phyloP scores from a whole-genome alignment of 2,888 invertebrate species.

The Deilephila elpenor region DNA sequence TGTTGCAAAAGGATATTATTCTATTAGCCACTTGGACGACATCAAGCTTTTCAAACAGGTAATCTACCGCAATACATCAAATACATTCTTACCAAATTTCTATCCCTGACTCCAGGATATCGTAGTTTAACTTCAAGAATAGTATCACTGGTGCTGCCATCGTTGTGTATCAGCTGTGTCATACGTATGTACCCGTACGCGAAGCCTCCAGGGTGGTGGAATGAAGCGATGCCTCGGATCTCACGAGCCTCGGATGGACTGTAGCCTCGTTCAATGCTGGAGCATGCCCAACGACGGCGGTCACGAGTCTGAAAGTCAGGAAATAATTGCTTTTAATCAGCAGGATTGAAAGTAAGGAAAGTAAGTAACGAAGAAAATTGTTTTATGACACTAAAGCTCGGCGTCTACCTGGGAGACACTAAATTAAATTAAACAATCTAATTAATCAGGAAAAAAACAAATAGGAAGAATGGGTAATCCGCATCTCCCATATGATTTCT shows the following conservation, averaged over 20 bases:
- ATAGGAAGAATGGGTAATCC: too few species aligned
- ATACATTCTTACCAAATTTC: constrained; percentile 86
- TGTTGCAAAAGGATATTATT: too few species aligned
- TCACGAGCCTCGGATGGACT: constrained; percentile 94
- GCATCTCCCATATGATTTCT: too few species aligned
- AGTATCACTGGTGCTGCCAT: constrained; percentile 95
- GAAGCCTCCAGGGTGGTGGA: constrained; percentile 94
- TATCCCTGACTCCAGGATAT: constrained; percentile 94
- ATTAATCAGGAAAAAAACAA: too few species aligned
- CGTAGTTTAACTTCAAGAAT: constrained; percentile 94
- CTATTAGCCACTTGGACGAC: too few species aligned
- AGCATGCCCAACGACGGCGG: constrained; percentile 92
- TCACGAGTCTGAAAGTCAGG: constrained; percentile 68
- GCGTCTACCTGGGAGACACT: too few species aligned
- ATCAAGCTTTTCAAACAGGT: too few species aligned
- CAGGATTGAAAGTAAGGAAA: too few species aligned
- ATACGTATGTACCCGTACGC: constrained; percentile 94
- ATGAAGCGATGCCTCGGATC: constrained; percentile 94
- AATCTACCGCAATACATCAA: too few species aligned
- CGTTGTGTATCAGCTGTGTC: constrained; percentile 94
- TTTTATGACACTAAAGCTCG: too few species aligned
- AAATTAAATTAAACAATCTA: too few species aligned
- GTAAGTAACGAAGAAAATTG: too few species aligned
- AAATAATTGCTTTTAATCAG: neutral
- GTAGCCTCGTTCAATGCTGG: constrained; percentile 93